These are phyloP conservation scores for Eucera pruinosa DNA, from an alignment of 2,888 invertebrate species.

Conservation along the genomic window DNA sequence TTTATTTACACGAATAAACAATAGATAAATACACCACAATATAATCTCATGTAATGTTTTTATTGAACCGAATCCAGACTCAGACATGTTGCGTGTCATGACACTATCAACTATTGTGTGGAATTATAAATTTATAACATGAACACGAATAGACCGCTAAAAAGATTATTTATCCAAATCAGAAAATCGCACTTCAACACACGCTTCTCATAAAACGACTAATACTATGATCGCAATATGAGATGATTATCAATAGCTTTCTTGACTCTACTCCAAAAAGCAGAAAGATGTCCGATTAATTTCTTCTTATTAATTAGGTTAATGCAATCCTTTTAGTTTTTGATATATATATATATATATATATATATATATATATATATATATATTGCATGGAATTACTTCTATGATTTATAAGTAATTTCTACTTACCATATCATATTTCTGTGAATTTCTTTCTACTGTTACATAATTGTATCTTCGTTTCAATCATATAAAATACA, in stretches of 20 bases:
- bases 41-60: slow-evolving; percentile 52
- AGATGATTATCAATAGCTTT: slow-evolving; percentile 41
- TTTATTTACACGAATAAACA: background rate
- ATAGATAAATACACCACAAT: slow-evolving; percentile 26
- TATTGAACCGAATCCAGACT: slow-evolving; percentile 63
- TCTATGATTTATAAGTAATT: too few species aligned
- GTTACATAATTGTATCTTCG: too few species aligned
- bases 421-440: too few species aligned
- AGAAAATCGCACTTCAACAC: slow-evolving; percentile 62
- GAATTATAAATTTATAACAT: slow-evolving; percentile 76
- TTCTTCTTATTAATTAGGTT: slow-evolving; percentile 55
- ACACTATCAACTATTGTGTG: slow-evolving; percentile 70
- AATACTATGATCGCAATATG: slow-evolving; percentile 30
- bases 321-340: slow-evolving; percentile 34
- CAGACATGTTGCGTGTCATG: slow-evolving; percentile 64
- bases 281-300: slow-evolving; percentile 1
- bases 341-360: background rate
- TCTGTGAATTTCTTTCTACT: too few species aligned
- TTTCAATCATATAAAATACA: too few species aligned
- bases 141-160: slow-evolving; percentile 73
- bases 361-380: too few species aligned
- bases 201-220: slow-evolving; percentile 47
- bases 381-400: too few species aligned
- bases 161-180: slow-evolving; percentile 76
- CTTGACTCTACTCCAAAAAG: slow-evolving; percentile 6